Base-by-base conservation (phyloP, 64 coral and sea anemone species). In the Stylophora pistillata region DNA sequence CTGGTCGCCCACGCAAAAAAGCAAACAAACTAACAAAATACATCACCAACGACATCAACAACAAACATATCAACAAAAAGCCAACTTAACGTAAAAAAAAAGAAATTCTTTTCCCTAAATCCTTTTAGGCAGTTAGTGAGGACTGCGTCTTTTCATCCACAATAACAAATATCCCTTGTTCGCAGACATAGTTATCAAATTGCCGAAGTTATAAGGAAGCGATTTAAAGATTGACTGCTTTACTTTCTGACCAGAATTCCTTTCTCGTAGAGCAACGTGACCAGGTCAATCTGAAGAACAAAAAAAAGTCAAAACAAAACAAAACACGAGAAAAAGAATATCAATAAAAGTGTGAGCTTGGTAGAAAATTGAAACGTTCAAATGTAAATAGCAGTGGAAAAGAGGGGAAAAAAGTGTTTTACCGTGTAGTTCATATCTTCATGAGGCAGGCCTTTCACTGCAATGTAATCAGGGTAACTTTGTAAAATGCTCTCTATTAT, bases 181-280 rank as follows among this genome's bases (percentile, higher is more conserved):
- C 2, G 30, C 14, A 6, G 15, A 31, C 32, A 73, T 6, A 13
- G 7, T 31, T 30, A 30, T 27, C 66, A 27, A 71, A 27, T 71
- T 71, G 37, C 7, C 37, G 12, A 33, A 83, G 29, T 13, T 83
- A 6, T 23, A 20, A 66, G 30, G 33, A 14, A 85, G 37, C 61
- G 16, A 13, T 66, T 18, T 53, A 15, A 66, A 13, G 29, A 74
- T 4, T 47, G 21, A 10, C 73, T 29, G 54, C 10, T 27, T 77
- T 37, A 66, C 29, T 91, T 95, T 62, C 90, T 91, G 15, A 93
- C 30, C 23, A 99, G 71, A 55, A 99, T 81, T 2, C 97, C 97
- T 88, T 90, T 99, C 33, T 99, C 97, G 33, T 99, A 99, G 10
- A 99, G 84, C 85, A 99, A 70, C 63, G 90, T 99, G 23, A 90